phyloP scores from a whole-genome alignment of 1,140 invertebrate species.

The Trichonephila clavata region DNA sequence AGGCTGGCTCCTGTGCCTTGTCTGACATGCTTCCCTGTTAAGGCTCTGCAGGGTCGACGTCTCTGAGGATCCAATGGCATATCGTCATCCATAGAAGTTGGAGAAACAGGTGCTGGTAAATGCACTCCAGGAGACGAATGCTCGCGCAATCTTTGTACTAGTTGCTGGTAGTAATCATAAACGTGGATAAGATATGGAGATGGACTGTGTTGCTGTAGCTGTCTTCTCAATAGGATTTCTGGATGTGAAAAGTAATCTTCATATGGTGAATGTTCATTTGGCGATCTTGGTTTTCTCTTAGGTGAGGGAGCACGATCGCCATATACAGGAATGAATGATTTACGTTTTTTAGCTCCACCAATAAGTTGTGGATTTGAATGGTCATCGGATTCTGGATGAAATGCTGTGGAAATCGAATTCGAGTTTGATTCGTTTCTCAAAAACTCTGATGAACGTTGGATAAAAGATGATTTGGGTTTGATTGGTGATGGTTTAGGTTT shows the following conservation, averaged over 20 bases:
- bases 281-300: constrained; percentile 41
- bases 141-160: constrained; percentile 71
- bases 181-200: constrained; percentile 69
- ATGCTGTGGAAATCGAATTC: background rate
- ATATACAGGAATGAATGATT: constrained; percentile 64
- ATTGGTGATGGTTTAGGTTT: constrained; percentile 27
- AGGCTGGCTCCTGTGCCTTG: constrained; percentile 83
- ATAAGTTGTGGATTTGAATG: background rate
- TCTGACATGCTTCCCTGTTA: constrained; percentile 82
- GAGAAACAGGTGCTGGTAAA: constrained; percentile 58
- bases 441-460: constrained; percentile 48
- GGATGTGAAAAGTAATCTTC: constrained; percentile 66
- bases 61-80: constrained; percentile 69
- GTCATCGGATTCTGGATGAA: constrained; percentile 25
- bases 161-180: constrained; percentile 76
- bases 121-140: constrained; percentile 39
- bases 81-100: constrained; percentile 67
- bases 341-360: constrained; percentile 61
- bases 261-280: constrained; percentile 39
- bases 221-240: constrained; percentile 62
- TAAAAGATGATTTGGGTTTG: constrained; percentile 63
- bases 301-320: constrained; percentile 44
- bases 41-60: constrained; percentile 81
- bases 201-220: constrained; percentile 54
- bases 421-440: background rate